These are phyloP conservation scores for Erannis defoliaria DNA, from an alignment of 2,888 invertebrate species.

Conservation along the genomic window DNA sequence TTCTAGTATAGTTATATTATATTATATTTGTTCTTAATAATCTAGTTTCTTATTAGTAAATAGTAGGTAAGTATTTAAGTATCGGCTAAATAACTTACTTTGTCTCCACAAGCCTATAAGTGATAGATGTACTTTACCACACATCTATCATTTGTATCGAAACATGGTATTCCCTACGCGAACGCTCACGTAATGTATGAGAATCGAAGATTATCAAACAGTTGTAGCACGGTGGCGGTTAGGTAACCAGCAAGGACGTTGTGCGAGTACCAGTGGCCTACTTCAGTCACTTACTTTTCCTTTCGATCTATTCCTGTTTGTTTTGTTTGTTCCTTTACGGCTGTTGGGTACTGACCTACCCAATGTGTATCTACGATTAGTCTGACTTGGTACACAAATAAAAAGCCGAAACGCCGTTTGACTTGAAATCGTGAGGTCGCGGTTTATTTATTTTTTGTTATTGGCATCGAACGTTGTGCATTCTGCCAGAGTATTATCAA, in stretches of 20 bases:
- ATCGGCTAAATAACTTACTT: too few species aligned
- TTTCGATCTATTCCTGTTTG: conserved; percentile 42
- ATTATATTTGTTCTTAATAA: too few species aligned
- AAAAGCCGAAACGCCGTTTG: too few species aligned
- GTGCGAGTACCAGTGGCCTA: conserved; percentile 36
- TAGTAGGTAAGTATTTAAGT: too few species aligned
- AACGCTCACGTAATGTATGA: conserved; percentile 22
- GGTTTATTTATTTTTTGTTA: too few species aligned
- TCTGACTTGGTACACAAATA: too few species aligned
- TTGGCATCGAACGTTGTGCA: too few species aligned
- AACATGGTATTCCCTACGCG: conserved; percentile 25
- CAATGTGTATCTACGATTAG: too few species aligned
- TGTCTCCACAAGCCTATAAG: neutral
- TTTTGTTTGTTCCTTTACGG: conserved; percentile 5
- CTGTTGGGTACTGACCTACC: conserved; percentile 8
- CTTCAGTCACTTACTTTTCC: conserved; percentile 40
- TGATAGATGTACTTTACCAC: neutral
- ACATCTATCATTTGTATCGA: conserved; percentile 17
- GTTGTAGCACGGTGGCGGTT: conserved; percentile 29
- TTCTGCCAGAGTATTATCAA: too few species aligned
- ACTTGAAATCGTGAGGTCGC: too few species aligned
- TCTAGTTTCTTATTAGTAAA: too few species aligned
- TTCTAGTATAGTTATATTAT: too few species aligned
- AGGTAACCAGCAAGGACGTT: conserved; percentile 37
- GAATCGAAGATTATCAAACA: conserved; percentile 18